Evolutionary conservation across 1,140 invertebrate species (phyloP), one percentile per base, ranked within the genome.

Genomic region (Caenorhabditis remanei): DNA sequence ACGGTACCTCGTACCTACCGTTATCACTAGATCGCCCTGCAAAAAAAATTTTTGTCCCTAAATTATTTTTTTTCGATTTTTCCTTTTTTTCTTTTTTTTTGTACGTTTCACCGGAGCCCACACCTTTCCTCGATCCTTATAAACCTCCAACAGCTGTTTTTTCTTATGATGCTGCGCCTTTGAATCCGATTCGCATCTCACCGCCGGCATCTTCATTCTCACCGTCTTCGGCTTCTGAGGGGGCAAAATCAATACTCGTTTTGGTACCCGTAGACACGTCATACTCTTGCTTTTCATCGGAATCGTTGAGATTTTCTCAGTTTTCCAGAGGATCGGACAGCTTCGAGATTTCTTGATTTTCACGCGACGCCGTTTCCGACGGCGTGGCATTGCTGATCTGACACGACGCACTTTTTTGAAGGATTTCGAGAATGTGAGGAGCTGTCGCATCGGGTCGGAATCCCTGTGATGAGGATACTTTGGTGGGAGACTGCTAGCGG

Each of bases 401-500:
- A 88, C 88, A 14, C 91, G 88, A 71, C 90, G 89, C 19, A 92
- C 90, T 71, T 92, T 92, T 85, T 92, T 92, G 87, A 92, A 92
- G 24, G 88, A 90, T 65, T 90, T 90, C 9, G 91, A 92, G 86
- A 92, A 92, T 19, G 88, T 90, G 14, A 92, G 86, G 2, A 92
- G 87, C 5, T 90, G 92, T 24, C 84, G 43, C 24, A 87, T 87
- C 32, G 75, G 83, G 56, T 88, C 87, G 6, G 84, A 65, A 46
- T 84, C 87, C 11, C 63, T 41, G 40, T 16, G 43, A 24, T 16
- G 48, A n/a, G 41, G 43, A 16, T n/a, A 16, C 50, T 19, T 50
- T 41, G 8, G 8, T 43, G 16, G 82, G 8, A 24, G 24, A n/a
- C 5, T 40, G 6, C 6, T 83, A 19, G 19, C 50, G 21, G 61